Percentiles rank a stretch among this genome's conserved stretches.
Conservation (phyloP, 1,140 invertebrate genomes). For the Belonocnema kinseyi region DNA sequence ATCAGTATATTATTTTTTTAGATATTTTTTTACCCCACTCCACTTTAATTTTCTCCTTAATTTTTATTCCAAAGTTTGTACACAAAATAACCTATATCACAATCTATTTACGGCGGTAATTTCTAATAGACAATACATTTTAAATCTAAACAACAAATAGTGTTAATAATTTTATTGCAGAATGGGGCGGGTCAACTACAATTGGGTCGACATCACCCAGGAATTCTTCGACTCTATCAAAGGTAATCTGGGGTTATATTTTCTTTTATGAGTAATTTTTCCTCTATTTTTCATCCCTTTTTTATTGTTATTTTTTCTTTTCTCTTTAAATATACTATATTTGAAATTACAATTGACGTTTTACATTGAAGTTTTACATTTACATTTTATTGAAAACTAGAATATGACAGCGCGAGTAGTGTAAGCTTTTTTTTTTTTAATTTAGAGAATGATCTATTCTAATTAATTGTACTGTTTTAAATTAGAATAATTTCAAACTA, state of each 20-base stretch:
- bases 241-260: slow-evolving; percentile 75
- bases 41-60: neutral
- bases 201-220: slow-evolving; percentile 87
- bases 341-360: too few species aligned
- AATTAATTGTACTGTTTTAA: too few species aligned
- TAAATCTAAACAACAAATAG: slow-evolving; percentile 20
- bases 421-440: too few species aligned
- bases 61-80: slow-evolving; percentile 43
- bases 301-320: neutral
- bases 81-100: slow-evolving; percentile 36
- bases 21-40: neutral
- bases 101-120: slow-evolving; percentile 32
- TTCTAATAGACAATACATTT: slow-evolving; percentile 46
- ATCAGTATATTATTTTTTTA: slow-evolving; percentile 1
- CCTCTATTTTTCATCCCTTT: neutral
- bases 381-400: too few species aligned
- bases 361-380: neutral
- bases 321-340: too few species aligned
- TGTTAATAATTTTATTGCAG: slow-evolving; percentile 55
- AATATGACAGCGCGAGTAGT: too few species aligned
- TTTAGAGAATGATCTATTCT: too few species aligned
- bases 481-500: too few species aligned
- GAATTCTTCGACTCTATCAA: slow-evolving; percentile 86
- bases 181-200: slow-evolving; percentile 76
- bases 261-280: neutral